A percentile compares a stretch with the other conserved stretches of the same genome.
Evolutionary conservation across 23 tunicate genomes (phyloP).

Genomic region (Trididemnum nubilum): DNA sequence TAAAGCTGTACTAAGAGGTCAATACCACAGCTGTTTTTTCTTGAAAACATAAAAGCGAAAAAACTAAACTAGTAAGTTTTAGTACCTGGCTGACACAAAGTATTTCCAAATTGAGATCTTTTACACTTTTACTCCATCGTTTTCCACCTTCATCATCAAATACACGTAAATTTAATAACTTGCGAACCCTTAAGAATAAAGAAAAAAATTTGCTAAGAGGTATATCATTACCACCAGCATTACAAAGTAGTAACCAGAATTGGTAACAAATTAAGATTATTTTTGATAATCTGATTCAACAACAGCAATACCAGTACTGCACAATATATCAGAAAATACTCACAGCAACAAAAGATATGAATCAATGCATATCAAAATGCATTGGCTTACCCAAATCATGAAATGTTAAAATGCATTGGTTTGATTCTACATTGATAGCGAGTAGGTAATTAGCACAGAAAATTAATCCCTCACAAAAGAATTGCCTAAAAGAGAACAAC

Average conservation of each 20-base stretch:
- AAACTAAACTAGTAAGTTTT: background rate
- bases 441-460: no score
- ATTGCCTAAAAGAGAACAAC: no score
- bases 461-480: no score
- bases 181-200: constrained; percentile 63
- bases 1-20: no score
- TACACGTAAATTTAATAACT: constrained; percentile 68
- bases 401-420: no score
- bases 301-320: no score
- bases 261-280: background rate
- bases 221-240: background rate
- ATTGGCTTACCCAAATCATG: no score
- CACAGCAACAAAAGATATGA: no score
- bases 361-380: no score
- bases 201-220: background rate
- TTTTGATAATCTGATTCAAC: background rate
- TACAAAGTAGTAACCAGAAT: no score
- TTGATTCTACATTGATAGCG: no score
- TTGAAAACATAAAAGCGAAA: background rate
- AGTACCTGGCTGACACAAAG: constrained; percentile 94
- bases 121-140: constrained; percentile 82
- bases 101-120: constrained; percentile 68
- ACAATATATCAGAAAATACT: no score
- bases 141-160: constrained; percentile 86
- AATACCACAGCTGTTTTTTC: background rate